Evolutionary conservation across 92 coral and sea anemone species (phyloP).

Genomic region (Metridium senile): DNA sequence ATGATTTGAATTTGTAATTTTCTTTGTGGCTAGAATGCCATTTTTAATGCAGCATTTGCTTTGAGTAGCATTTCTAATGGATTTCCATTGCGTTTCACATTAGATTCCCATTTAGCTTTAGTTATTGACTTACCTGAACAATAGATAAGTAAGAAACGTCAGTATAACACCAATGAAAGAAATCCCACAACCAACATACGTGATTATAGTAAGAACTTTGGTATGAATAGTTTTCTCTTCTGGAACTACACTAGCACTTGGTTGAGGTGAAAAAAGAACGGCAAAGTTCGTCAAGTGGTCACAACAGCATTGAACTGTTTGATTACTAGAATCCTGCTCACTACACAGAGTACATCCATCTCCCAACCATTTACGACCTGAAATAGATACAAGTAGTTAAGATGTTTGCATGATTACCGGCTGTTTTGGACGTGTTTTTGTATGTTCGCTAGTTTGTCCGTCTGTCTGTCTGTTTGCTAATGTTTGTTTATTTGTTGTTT

Average conservation of each 20-base stretch:
- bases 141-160: slow-evolving; percentile 73
- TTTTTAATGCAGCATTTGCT: too few species aligned
- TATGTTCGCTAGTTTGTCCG: too few species aligned
- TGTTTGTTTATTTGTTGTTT: too few species aligned
- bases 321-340: background rate
- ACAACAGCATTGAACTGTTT: slow-evolving; percentile 45
- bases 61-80: too few species aligned
- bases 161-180: slow-evolving; percentile 68
- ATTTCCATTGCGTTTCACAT: too few species aligned
- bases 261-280: slow-evolving; percentile 71
- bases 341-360: slow-evolving; percentile 25
- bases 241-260: slow-evolving; percentile 15
- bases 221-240: background rate
- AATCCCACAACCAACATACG: slow-evolving; percentile 74
- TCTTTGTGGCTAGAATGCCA: too few species aligned
- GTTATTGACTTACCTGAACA: slow-evolving; percentile 79
- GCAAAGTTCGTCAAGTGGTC: slow-evolving; percentile 83
- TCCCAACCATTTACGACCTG: slow-evolving; percentile 14
- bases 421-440: too few species aligned
- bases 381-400: background rate
- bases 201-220: slow-evolving; percentile 7
- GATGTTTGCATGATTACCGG: background rate
- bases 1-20: too few species aligned
- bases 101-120: too few species aligned
- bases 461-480: too few species aligned